Evolutionary conservation across 2,888 invertebrate species (phyloP).

Genomic region (Metallyticus violacea): DNA sequence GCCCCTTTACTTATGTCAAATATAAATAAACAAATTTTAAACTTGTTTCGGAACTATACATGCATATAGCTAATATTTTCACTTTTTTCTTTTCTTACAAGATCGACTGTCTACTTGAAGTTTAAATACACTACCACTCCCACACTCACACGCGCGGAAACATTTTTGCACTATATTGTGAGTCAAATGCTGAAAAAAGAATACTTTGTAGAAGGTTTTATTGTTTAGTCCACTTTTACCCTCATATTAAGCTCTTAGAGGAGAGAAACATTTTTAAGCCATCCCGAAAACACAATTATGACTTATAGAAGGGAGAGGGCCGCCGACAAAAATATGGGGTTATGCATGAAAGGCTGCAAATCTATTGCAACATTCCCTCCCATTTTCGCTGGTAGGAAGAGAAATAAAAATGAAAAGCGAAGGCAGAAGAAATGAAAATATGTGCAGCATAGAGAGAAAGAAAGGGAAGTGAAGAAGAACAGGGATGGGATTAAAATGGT

Average conservation of each 20-base stretch:
- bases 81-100: too few species aligned
- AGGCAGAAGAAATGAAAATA: conserved; percentile 8
- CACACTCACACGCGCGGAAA: too few species aligned
- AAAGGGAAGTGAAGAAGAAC: not conserved
- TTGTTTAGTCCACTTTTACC: not conserved
- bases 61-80: too few species aligned
- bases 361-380: conserved; percentile 2
- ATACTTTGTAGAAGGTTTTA: too few species aligned
- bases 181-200: too few species aligned
- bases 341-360: conserved; percentile 2
- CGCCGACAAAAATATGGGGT: not conserved
- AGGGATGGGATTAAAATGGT: not conserved
- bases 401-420: not conserved
- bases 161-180: too few species aligned
- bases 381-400: conserved; percentile 8
- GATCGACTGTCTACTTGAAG: too few species aligned
- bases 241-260: not conserved
- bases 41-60: too few species aligned
- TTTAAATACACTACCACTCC: too few species aligned
- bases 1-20: too few species aligned
- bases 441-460: not conserved
- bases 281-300: conserved; percentile 29
- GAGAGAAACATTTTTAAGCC: conserved; percentile 19
- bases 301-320: not conserved
- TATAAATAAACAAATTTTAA: too few species aligned